A percentile compares a stretch with the other conserved stretches of the same genome.
These are phyloP conservation scores for Thyatira batis DNA, from an alignment of 2,888 invertebrate genomes.

Conservation along the genomic window DNA sequence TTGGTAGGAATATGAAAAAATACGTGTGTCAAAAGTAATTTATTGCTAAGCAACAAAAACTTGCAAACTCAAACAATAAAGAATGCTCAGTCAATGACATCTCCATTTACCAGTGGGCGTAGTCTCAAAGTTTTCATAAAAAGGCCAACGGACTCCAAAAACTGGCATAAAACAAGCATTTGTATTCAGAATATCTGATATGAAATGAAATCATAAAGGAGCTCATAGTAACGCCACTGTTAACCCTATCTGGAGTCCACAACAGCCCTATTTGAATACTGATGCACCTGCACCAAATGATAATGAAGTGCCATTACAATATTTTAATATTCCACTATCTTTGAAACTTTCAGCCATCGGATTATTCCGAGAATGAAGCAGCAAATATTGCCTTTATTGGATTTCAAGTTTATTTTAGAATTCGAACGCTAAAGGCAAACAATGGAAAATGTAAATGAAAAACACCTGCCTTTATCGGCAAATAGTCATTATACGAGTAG, in stretches of 20 bases:
- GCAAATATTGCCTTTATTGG: neutral
- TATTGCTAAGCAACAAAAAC: no score
- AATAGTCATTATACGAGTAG: no score
- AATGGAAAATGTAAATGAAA: neutral
- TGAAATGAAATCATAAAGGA: neutral
- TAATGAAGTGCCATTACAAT: conserved; percentile 35
- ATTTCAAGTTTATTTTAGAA: neutral
- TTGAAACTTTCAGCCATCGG: conserved; percentile 4
- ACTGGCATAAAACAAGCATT: neutral
- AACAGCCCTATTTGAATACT: conserved; percentile 35
- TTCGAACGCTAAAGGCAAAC: neutral
- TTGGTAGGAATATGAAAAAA: no score
- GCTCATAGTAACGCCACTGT: conserved; percentile 20
- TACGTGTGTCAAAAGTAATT: conserved; percentile 1
- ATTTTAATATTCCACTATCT: conserved; percentile 23
- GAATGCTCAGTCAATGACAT: neutral
- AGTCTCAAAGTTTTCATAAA: neutral
- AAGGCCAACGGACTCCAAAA: neutral
- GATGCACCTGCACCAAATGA: conserved; percentile 37
- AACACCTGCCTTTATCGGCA: no score
- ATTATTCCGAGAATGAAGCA: neutral
- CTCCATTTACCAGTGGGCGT: neutral
- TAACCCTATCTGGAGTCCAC: conserved; percentile 24
- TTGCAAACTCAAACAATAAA: neutral
- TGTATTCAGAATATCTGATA: neutral